Percentiles rank a stretch among this genome's conserved stretches.
These are phyloP conservation scores for Pectinophora gossypiella DNA, from an alignment of 1,140 invertebrate species.

Conservation along the genomic window DNA sequence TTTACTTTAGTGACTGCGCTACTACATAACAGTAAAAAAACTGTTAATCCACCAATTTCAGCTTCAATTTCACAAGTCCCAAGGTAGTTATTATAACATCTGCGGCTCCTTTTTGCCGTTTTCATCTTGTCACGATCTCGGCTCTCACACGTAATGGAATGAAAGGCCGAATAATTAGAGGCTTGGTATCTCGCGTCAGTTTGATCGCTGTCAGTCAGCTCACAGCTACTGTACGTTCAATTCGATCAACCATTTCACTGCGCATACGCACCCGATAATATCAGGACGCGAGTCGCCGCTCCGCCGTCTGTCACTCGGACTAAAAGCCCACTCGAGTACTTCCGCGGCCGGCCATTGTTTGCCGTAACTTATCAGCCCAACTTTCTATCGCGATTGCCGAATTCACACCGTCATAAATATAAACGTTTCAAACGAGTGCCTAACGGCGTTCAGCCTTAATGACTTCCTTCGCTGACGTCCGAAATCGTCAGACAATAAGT, in stretches of 20 bases:
- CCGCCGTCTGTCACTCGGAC: constrained; percentile 31
- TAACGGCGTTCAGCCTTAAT: constrained; percentile 42
- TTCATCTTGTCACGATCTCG: background rate
- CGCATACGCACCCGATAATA: constrained; percentile 34
- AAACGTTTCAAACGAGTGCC: constrained; percentile 31
- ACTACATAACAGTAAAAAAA: no score
- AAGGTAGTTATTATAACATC: background rate
- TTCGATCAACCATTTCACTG: constrained; percentile 24
- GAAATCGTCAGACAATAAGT: constrained; percentile 58
- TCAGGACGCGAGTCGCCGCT: constrained; percentile 37
- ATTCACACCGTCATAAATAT: constrained; percentile 34
- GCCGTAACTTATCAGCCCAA: no score
- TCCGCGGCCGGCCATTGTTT: constrained; percentile 24
- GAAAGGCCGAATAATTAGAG: constrained; percentile 37
- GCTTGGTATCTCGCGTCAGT: constrained; percentile 21
- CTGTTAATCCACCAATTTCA: background rate
- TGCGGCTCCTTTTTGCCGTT: background rate
- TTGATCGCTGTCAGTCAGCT: constrained; percentile 25
- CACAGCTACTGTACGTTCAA: constrained; percentile 24
- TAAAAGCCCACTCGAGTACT: constrained; percentile 25
- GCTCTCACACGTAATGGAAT: constrained; percentile 18
- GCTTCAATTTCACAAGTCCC: background rate
- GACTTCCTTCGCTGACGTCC: constrained; percentile 59
- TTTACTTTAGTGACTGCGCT: no score
- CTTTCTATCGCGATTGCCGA: constrained; percentile 22